These are phyloP conservation scores for Musca vetustissima DNA, from an alignment of 1,140 invertebrate species.

Conservation along the genomic window DNA sequence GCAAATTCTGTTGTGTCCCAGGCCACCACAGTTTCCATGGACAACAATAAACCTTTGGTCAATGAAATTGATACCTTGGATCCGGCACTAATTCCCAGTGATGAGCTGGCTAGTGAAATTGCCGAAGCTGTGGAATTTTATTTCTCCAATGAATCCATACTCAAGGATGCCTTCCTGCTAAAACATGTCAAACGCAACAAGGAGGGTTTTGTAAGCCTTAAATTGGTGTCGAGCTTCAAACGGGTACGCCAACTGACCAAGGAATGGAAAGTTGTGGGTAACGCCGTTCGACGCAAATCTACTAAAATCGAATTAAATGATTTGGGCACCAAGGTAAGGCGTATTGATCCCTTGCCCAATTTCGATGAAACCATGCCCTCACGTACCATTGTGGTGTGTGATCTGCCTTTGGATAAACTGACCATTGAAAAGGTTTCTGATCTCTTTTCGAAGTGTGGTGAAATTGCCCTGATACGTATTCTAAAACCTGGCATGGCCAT, in stretches of 20 bases:
- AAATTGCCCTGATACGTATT: slow-evolving; percentile 84
- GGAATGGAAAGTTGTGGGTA: slow-evolving; percentile 89
- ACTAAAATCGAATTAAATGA: slow-evolving; percentile 87
- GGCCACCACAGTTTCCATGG: neutral
- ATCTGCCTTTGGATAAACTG: slow-evolving; percentile 79
- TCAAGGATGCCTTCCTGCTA: slow-evolving; percentile 91
- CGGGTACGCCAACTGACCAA: slow-evolving; percentile 89
- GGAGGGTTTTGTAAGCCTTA: slow-evolving; percentile 91
- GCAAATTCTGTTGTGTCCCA: neutral
- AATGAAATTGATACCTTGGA: slow-evolving; percentile 47
- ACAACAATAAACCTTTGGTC: slow-evolving; percentile 7
- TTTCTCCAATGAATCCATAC: slow-evolving; percentile 91
- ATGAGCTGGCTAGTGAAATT: slow-evolving; percentile 75
- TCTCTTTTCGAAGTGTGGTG: slow-evolving; percentile 82
- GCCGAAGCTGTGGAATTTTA: slow-evolving; percentile 88
- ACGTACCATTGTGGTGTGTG: slow-evolving; percentile 84
- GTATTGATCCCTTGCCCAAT: slow-evolving; percentile 80
- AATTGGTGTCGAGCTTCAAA: slow-evolving; percentile 91
- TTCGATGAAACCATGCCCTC: slow-evolving; percentile 90
- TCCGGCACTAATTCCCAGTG: slow-evolving; percentile 60
- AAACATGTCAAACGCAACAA: slow-evolving; percentile 94
- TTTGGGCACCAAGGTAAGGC: slow-evolving; percentile 84
- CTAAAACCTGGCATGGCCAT: slow-evolving; percentile 83
- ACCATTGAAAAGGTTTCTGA: slow-evolving; percentile 86
- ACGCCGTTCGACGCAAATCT: slow-evolving; percentile 73